These are phyloP conservation scores for Anolis sagrei DNA, from an alignment of 2,113 vertebrate species.

Conservation along the genomic window DNA sequence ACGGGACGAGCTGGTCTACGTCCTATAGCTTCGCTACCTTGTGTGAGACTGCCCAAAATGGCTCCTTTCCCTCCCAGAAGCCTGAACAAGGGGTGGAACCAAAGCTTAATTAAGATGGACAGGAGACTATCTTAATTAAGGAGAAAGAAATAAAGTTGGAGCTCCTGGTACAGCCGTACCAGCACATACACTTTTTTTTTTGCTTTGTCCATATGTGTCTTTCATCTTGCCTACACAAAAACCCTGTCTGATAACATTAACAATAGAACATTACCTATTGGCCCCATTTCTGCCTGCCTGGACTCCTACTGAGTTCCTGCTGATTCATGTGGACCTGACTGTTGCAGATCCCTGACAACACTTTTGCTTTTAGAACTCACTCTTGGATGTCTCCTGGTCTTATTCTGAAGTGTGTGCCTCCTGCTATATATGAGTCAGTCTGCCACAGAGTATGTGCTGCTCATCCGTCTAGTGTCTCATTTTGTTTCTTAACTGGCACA, in stretches of 20 bases:
- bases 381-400: conserved; percentile 25
- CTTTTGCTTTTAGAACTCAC: background rate
- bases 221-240: background rate
- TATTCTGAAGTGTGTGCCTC: background rate
- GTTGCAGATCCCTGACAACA: background rate
- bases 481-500: conserved; percentile 56
- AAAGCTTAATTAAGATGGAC: too few relatives aligned
- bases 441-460: conserved; percentile 41
- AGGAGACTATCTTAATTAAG: too few relatives aligned
- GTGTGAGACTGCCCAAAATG: too few relatives aligned
- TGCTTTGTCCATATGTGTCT: too few relatives aligned
- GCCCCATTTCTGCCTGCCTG: background rate
- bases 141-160: too few relatives aligned
- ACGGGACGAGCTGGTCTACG: too few relatives aligned
- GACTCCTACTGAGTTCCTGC: background rate
- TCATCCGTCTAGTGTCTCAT: conserved; percentile 41
- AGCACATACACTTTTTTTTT: too few relatives aligned
- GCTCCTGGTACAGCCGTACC: too few relatives aligned
- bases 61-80: too few relatives aligned
- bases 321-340: background rate
- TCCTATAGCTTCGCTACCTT: too few relatives aligned
- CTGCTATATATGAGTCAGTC: conserved; percentile 43
- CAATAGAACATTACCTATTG: background rate
- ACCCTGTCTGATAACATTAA: background rate
- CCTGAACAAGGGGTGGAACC: too few relatives aligned